Conservation (phyloP, 2,797 vertebrate genomes). For the Nasua narica region DNA sequence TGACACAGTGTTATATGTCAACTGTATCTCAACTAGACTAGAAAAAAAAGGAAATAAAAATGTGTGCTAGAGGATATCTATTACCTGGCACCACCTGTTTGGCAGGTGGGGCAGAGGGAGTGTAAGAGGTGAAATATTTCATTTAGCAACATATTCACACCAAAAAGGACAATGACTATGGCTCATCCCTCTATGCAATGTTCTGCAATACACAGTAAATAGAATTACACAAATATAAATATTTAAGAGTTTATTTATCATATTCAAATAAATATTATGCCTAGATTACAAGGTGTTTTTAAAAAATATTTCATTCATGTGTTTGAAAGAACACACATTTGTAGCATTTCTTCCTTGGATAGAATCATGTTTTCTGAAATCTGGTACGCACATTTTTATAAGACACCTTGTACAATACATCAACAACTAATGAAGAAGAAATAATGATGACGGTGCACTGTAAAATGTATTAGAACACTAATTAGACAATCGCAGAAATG, state of each 20-base stretch:
- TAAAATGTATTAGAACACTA: constrained; percentile 78
- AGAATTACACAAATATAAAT: constrained; percentile 23
- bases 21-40: too few relatives aligned
- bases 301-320: neutral
- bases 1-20: neutral
- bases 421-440: constrained; percentile 82
- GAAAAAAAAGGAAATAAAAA: neutral
- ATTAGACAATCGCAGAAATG: constrained; percentile 79
- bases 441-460: constrained; percentile 80
- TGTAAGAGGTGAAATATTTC: neutral
- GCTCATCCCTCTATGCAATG: neutral
- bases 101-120: neutral
- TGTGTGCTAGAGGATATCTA: neutral
- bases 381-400: neutral
- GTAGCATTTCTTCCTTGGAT: constrained; percentile 66
- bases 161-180: neutral
- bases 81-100: neutral
- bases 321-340: constrained; percentile 69
- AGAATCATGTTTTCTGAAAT: constrained; percentile 58
- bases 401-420: constrained; percentile 65
- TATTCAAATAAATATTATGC: constrained; percentile 27
- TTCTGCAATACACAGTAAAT: neutral
- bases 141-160: neutral
- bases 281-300: neutral
- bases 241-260: constrained; percentile 36